Conservation (phyloP, 2,888 invertebrate genomes). For the Odontomyia ornata region DNA sequence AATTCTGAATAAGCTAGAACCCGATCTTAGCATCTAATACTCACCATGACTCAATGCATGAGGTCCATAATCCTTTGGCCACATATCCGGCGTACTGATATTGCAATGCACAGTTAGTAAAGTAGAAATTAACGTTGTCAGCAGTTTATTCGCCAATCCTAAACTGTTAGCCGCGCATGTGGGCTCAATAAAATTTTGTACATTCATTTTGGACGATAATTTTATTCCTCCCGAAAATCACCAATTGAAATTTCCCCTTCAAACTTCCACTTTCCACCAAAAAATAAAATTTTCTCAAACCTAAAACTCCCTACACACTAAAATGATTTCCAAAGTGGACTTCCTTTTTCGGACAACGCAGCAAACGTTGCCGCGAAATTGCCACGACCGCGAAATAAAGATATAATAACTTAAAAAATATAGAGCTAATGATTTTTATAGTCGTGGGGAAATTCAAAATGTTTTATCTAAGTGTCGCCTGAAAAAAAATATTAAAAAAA, state of each 20-base stretch:
- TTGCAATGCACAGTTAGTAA: conserved; percentile 70
- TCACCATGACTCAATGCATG: conserved; percentile 56
- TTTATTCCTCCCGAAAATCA: too few relatives aligned
- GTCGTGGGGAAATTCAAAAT: neutral
- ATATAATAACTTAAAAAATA: conserved; percentile 12
- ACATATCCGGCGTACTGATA: conserved; percentile 65
- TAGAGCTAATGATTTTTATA: conserved; percentile 22
- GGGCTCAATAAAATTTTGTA: conserved; percentile 38
- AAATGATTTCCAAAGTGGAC: too few relatives aligned
- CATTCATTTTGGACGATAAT: neutral
- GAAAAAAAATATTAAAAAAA: neutral
- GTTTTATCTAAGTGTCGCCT: conserved; percentile 10
- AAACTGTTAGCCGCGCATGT: conserved; percentile 54
- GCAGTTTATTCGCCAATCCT: conserved; percentile 62
- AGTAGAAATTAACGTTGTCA: conserved; percentile 68
- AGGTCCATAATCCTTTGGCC: conserved; percentile 67
- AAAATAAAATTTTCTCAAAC: too few relatives aligned
- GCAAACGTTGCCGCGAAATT: neutral
- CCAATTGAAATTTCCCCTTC: too few relatives aligned
- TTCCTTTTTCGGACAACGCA: neutral
- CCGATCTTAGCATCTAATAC: too few relatives aligned
- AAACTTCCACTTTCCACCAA: neutral
- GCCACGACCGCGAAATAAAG: neutral
- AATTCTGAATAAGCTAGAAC: too few relatives aligned
- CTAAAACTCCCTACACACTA: too few relatives aligned